Evolutionary conservation across 2,113 vertebrate genomes (phyloP).

Genomic region (Ailuropoda melanoleuca): DNA sequence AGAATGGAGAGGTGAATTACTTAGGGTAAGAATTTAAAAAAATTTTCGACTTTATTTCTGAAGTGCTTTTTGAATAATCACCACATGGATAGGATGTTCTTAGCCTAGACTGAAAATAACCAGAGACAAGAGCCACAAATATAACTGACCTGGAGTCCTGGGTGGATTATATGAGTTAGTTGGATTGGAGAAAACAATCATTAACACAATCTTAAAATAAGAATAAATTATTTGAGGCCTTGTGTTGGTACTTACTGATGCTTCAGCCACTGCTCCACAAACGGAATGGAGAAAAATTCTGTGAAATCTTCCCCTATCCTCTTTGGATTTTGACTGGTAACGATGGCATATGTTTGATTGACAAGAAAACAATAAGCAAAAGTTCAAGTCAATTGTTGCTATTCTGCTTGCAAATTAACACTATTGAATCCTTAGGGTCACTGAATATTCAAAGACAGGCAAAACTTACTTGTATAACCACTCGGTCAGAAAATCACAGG

Average conservation of each 20-base stretch:
- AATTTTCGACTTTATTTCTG: constrained; percentile 37
- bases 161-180: not conserved
- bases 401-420: constrained; percentile 63
- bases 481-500: constrained; percentile 92
- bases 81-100: not conserved
- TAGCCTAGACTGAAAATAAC: not conserved
- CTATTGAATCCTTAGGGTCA: constrained; percentile 4
- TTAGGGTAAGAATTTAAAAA: not conserved
- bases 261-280: constrained; percentile 90
- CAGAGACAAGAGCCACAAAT: not conserved
- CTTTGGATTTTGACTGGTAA: constrained; percentile 89
- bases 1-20: not conserved
- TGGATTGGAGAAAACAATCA: not conserved
- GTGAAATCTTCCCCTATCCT: constrained; percentile 84
- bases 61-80: constrained; percentile 26
- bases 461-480: constrained; percentile 97
- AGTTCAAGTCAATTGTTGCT: constrained; percentile 63
- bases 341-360: not conserved
- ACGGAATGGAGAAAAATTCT: constrained; percentile 91
- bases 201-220: not conserved
- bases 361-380: constrained; percentile 58
- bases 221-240: not conserved
- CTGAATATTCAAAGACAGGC: constrained; percentile 49
- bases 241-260: constrained; percentile 88
- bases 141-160: not conserved